Percentiles rank a stretch among this genome's conserved stretches.
Conservation (phyloP, 2,888 invertebrate species). For the Habrosyne pyritoides region DNA sequence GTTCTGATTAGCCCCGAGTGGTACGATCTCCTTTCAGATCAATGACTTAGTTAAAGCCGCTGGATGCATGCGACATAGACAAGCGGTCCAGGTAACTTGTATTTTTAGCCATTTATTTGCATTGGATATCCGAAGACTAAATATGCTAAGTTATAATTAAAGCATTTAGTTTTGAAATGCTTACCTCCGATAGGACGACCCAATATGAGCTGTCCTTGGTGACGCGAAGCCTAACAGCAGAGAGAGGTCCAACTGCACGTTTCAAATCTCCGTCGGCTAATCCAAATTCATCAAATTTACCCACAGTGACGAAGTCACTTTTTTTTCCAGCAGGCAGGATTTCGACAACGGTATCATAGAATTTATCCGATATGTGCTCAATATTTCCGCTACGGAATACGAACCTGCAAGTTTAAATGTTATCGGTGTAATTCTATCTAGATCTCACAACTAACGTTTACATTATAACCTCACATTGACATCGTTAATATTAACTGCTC, state of each 20-base stretch:
- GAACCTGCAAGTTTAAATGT: slow-evolving; percentile 81
- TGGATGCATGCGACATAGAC: too few species aligned
- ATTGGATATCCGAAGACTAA: too few species aligned
- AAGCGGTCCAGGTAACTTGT: too few species aligned
- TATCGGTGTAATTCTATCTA: background rate
- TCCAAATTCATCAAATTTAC: slow-evolving; percentile 91
- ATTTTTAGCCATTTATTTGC: too few species aligned
- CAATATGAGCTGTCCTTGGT: slow-evolving; percentile 92
- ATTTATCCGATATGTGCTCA: slow-evolving; percentile 94
- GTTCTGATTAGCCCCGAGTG: too few species aligned
- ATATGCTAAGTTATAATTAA: too few species aligned
- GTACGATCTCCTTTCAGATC: too few species aligned
- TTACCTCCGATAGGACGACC: slow-evolving; percentile 96
- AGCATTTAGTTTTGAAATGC: too few species aligned
- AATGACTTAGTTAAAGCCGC: too few species aligned
- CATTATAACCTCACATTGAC: too few species aligned
- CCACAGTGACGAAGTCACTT: slow-evolving; percentile 88
- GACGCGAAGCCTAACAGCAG: slow-evolving; percentile 89
- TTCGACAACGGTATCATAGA: slow-evolving; percentile 94
- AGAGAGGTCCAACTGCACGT: slow-evolving; percentile 86
- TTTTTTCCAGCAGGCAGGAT: slow-evolving; percentile 82
- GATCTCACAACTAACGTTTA: too few species aligned
- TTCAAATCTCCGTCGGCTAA: slow-evolving; percentile 90
- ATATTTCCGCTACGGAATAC: slow-evolving; percentile 94
- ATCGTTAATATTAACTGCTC: too few species aligned